phyloP scores from a whole-genome alignment of 2,113 vertebrate genomes.

The Takifugu flavidus region DNA sequence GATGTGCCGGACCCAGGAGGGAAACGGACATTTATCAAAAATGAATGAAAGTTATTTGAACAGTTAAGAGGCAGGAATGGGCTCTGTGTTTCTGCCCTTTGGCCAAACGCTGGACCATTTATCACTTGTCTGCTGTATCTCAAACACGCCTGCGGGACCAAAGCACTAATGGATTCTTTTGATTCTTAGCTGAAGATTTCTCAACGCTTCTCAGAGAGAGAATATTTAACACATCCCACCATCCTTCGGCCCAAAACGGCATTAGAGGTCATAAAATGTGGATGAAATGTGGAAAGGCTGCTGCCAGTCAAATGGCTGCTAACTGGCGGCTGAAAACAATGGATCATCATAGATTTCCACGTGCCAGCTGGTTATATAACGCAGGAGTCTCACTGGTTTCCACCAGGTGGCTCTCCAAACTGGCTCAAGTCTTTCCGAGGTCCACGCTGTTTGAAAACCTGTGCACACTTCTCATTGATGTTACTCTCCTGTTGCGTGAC shows the following conservation, averaged over 20 bases:
- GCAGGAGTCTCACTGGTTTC: constrained; percentile 22
- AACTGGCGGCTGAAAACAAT: constrained; percentile 8
- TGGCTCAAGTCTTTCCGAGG: not conserved
- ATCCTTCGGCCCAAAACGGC: too few relatives aligned
- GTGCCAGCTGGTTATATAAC: constrained; percentile 16
- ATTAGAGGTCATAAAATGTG: too few relatives aligned
- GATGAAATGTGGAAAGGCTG: not conserved
- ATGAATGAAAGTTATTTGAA: not conserved
- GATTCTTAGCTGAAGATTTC: not conserved
- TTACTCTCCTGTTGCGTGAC: not conserved
- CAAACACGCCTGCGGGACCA: too few relatives aligned
- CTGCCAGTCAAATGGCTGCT: constrained; percentile 5
- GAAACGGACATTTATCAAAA: not conserved
- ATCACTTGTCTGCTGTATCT: too few relatives aligned
- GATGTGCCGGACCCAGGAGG: constrained; percentile 3
- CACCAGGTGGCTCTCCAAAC: constrained; percentile 63
- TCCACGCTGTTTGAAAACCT: not conserved
- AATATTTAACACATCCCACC: too few relatives aligned
- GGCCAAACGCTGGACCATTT: too few relatives aligned
- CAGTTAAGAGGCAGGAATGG: too few relatives aligned
- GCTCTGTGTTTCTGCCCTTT: too few relatives aligned
- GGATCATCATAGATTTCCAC: constrained; percentile 31
- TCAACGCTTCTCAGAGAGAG: not conserved
- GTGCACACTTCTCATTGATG: not conserved
- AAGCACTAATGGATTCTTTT: too few relatives aligned